phyloP scores from a whole-genome alignment of 2,888 invertebrate genomes.

The Himalopsyche anomala region DNA sequence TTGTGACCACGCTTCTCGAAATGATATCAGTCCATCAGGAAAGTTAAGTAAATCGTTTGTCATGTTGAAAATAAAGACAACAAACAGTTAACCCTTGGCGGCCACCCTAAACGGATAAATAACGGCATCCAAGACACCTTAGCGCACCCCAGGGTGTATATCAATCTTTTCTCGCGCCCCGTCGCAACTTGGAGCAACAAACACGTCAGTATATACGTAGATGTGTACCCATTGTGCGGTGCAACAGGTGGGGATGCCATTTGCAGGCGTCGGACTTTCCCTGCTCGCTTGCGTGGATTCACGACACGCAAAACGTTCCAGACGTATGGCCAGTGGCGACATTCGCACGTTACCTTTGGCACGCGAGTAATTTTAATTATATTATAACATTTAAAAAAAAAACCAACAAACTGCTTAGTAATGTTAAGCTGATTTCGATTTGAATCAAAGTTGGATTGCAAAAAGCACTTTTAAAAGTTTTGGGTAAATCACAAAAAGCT shows the following conservation, averaged over 20 bases:
- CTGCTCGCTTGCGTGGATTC: background rate
- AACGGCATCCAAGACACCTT: constrained; percentile 32
- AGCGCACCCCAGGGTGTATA: constrained; percentile 37
- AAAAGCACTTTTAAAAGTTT: no score
- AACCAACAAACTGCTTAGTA: no score
- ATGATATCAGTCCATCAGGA: no score
- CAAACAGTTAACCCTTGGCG: constrained; percentile 27
- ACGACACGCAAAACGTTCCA: constrained; percentile 10
- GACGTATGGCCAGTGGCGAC: background rate
- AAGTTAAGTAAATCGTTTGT: no score
- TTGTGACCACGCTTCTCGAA: no score
- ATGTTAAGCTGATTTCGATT: no score
- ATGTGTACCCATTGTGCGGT: no score
- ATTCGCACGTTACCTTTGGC: background rate
- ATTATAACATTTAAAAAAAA: no score
- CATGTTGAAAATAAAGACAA: background rate
- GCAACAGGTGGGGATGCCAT: constrained; percentile 27
- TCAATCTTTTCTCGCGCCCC: constrained; percentile 36
- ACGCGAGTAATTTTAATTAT: background rate
- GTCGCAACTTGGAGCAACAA: constrained; percentile 39
- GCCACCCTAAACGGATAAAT: constrained; percentile 27
- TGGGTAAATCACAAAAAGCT: no score
- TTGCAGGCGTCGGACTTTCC: constrained; percentile 4
- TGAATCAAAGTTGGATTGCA: no score
- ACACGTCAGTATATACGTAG: background rate